Evolutionary conservation across 2,113 vertebrate species (phyloP).

Genomic region (Sturnus vulgaris): DNA sequence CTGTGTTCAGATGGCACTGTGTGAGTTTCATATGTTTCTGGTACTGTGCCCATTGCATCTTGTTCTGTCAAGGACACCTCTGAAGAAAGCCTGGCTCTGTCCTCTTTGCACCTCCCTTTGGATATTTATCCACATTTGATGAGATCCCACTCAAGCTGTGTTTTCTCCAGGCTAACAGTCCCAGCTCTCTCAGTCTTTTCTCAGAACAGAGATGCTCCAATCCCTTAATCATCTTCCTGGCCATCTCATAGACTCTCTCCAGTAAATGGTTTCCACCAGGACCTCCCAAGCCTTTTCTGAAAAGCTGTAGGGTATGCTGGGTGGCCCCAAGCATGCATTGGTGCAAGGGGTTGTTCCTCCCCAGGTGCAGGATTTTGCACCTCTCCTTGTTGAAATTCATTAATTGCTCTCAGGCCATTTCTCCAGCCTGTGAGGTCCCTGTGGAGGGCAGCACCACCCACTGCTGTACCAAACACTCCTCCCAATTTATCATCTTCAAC

Average conservation of each 20-base stretch:
- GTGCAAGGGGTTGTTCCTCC: background rate
- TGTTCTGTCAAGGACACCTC: background rate
- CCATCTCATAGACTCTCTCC: background rate
- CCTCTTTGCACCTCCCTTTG: background rate
- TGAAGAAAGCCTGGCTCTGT: background rate
- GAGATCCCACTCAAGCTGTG: background rate
- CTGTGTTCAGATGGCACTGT: accelerated
- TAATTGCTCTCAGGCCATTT: background rate
- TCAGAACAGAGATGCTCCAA: background rate
- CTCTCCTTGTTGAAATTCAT: background rate
- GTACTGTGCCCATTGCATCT: background rate
- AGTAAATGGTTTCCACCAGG: background rate
- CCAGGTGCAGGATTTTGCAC: background rate
- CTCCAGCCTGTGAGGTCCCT: background rate
- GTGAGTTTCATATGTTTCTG: background rate
- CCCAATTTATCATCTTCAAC: background rate
- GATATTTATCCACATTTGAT: background rate
- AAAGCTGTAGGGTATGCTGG: background rate
- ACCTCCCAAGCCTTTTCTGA: background rate
- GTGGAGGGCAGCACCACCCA: background rate
- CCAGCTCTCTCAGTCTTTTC: background rate
- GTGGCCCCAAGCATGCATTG: background rate
- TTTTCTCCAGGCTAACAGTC: background rate
- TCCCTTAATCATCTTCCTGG: background rate
- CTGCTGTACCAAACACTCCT: background rate